Percentiles rank a stretch among this genome's conserved stretches.
phyloP scores from a whole-genome alignment of 2,888 invertebrate species.

The Rhogogaster chlorosoma region DNA sequence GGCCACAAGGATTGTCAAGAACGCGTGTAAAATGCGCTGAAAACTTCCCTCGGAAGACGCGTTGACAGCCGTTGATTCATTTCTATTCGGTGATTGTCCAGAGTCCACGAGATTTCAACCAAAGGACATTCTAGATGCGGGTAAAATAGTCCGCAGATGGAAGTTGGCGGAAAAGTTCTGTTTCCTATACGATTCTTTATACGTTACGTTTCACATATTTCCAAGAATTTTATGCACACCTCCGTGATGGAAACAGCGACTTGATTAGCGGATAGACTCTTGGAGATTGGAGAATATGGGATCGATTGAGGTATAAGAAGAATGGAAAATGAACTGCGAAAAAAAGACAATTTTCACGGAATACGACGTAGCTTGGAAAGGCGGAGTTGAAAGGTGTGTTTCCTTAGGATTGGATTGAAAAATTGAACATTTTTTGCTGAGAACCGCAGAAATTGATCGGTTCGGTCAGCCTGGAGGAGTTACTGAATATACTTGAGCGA shows the following conservation, averaged over 20 bases:
- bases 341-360: not conserved
- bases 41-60: not conserved
- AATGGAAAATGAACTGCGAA: not conserved
- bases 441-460: not conserved
- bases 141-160: not conserved
- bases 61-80: not conserved
- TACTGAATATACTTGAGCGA: not conserved
- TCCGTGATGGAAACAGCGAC: not conserved
- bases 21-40: not conserved
- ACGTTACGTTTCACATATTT: not conserved
- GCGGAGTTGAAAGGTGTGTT: not conserved
- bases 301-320: not conserved
- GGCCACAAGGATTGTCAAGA: not conserved
- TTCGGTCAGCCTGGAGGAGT: not conserved
- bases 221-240: not conserved
- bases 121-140: not conserved
- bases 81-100: not conserved
- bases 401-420: not conserved
- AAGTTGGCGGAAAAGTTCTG: not conserved
- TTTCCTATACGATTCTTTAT: not conserved
- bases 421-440: not conserved
- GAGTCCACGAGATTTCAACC: not conserved
- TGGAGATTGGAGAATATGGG: not conserved
- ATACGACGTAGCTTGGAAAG: not conserved
- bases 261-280: not conserved